phyloP scores from a whole-genome alignment of 2,113 vertebrate species.

The Gallinago undulata region DNA sequence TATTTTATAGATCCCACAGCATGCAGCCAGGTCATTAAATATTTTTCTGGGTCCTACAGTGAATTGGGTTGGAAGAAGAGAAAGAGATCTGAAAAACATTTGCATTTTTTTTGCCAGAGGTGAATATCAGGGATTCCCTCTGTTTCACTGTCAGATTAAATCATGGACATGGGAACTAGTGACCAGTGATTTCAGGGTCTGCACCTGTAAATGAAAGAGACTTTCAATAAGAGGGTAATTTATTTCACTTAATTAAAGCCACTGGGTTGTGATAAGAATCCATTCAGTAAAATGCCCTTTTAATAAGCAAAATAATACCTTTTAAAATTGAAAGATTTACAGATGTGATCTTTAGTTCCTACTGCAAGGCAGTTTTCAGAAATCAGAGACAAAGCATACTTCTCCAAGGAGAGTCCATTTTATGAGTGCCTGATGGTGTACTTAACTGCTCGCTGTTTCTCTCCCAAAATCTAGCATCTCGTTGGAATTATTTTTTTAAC shows the following conservation, averaged over 20 bases:
- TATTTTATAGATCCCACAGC: not conserved
- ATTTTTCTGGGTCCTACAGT: not conserved
- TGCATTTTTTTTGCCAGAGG: not conserved
- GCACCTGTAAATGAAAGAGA: not conserved
- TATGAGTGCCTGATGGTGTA: not conserved
- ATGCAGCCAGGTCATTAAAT: not conserved
- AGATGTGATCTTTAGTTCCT: not conserved
- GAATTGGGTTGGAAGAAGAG: not conserved
- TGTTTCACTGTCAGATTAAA: not conserved
- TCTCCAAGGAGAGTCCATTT: not conserved
- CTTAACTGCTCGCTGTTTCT: not conserved
- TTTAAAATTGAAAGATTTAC: conserved; percentile 4
- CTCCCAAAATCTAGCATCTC: not conserved
- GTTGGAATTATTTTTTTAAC: not conserved
- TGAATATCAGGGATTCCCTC: not conserved
- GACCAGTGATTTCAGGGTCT: not conserved
- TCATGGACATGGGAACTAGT: not conserved
- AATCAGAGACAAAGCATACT: not conserved
- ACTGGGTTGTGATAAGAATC: not conserved
- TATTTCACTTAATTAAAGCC: conserved; percentile 43
- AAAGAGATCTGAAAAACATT: not conserved
- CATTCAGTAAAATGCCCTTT: not conserved
- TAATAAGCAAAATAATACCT: conserved; percentile 37
- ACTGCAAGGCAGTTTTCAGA: conserved; percentile 5
- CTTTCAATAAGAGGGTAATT: not conserved